Base-by-base conservation (phyloP, 2,113 vertebrate species). In the Oreotrochilus melanogaster region DNA sequence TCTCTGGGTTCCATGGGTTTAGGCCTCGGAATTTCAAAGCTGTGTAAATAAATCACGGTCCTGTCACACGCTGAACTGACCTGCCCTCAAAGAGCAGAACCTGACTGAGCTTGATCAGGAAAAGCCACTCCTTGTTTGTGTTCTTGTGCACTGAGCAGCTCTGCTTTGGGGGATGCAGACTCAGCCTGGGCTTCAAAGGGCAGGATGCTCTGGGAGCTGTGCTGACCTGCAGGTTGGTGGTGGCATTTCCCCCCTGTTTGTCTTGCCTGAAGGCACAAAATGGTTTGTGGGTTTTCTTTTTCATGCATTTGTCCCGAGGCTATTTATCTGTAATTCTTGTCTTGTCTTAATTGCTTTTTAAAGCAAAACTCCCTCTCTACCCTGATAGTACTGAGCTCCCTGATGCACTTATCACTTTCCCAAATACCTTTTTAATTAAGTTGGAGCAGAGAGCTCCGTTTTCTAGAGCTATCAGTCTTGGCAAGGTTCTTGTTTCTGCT, bases 361-460 rank as follows among this genome's bases (percentile, higher is more conserved):
- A 88, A 88, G 54, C n/a, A 69, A 48, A 92, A 78, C 85, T 89
- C 42, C 33, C 31, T 66, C 67, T 75, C 37, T 76, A 6, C 31
- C 47, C 50, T 48, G 82, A 28, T 66, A 88, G 45, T 22, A 42
- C 58, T 73, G 86, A 93, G 72, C 67, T 90, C 88, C 0, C 3
- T 25, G 67, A 42, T 33, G 27, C 51, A 43, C 78, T 94, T 88
- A 74, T 5, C 78, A 70, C 79, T 90, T 94, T 90, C 82, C 64
- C 72, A 89, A 91, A 95, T 64, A 95, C 79, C 76, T 92, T 88
- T 92, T 88, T 50, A 91, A 95, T 91, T 87, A 94, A 82, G 83
- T 50, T 86, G 81, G 67, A 96, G 67, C 67, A 54, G 35, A 88
- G 54, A 3, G 1, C 62, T 93, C 54, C 12, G 14, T 88, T 83